Evolutionary conservation across 2,888 invertebrate genomes (phyloP), one percentile per base, ranked within the genome.

Genomic region (Nephrotoma appendiculata): DNA sequence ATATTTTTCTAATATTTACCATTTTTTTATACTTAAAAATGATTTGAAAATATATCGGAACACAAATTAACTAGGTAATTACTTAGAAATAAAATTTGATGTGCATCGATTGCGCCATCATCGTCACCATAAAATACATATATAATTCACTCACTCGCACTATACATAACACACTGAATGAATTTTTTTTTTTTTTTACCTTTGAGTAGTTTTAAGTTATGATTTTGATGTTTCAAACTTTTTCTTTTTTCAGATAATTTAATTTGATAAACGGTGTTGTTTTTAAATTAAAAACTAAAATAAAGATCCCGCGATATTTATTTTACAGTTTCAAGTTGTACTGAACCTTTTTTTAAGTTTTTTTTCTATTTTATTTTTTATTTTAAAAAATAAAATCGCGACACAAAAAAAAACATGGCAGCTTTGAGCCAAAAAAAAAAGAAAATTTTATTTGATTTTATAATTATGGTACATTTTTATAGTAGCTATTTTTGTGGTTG

Each of bases 381-480:
- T 71, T 71, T 71, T 1, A 71, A 71, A 71, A 71, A 71, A 71
- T 71, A 84, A 84, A 87, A 87, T 87, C 88, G 88, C 88, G 88
- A 87, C 87, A 87, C 84, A 94, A 94, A 94, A 94, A 52, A 94
- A 94, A 95, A 95, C 95, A 95, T 95, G 95, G 95, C 95, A 94
- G 94, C 71, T 92, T 92, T 84, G 84, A 84, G 86, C 86, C 86
- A 45, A 86, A 86, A 86, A 86, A 86, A 41, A 86, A 86, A 44
- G 31, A 44, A 44, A 44, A 44, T 44, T 85, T 41, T 85, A 85
- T 44, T 19, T 85, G 44, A 44, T 44, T 85, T 85, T 15, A 44
- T 85, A 44, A 15, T 31, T 85, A 44, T 86, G 44, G 86, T 11
- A 6, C n/a, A 48, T 41, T 52, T 48, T 86, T 86, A 15, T 31